Conservation (phyloP, 2,888 invertebrate species). For the Apotomis capreana region DNA sequence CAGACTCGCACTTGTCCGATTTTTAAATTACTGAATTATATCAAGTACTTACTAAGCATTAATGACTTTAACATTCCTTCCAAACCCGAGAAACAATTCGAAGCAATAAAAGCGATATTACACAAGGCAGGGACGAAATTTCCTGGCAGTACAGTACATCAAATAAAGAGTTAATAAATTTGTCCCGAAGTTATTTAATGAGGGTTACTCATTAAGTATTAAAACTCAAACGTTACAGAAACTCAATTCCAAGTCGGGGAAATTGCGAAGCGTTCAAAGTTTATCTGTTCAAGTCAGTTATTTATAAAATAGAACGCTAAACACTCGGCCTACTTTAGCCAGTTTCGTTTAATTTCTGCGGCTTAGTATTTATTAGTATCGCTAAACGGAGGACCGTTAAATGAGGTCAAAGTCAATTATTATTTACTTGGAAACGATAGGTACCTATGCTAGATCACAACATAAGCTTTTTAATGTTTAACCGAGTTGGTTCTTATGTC, state of each 20-base stretch:
- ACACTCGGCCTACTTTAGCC: slow-evolving; percentile 16
- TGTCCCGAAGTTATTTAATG: slow-evolving; percentile 55
- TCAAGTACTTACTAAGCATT: neutral
- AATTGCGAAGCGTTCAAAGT: slow-evolving; percentile 50
- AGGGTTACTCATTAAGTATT: slow-evolving; percentile 59
- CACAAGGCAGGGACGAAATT: slow-evolving; percentile 19
- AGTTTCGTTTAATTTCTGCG: slow-evolving; percentile 12
- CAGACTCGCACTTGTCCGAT: too few species aligned
- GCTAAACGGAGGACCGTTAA: neutral
- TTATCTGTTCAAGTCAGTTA: slow-evolving; percentile 39
- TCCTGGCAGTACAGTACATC: slow-evolving; percentile 41
- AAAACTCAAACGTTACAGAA: slow-evolving; percentile 56
- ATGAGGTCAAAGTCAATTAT: neutral
- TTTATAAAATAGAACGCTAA: slow-evolving; percentile 33
- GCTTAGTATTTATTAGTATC: neutral
- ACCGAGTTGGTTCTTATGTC: too few species aligned
- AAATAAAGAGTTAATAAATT: slow-evolving; percentile 54
- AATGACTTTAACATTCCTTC: slow-evolving; percentile 26
- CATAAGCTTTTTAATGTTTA: too few species aligned
- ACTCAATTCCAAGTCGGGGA: slow-evolving; percentile 54
- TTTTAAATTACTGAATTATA: neutral
- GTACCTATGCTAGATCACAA: too few species aligned
- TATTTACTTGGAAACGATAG: too few species aligned
- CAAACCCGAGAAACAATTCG: slow-evolving; percentile 25
- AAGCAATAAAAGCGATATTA: slow-evolving; percentile 28